These are phyloP conservation scores for Eueremaeus valkanovi DNA, from an alignment of 2,888 invertebrate genomes.

Conservation along the genomic window DNA sequence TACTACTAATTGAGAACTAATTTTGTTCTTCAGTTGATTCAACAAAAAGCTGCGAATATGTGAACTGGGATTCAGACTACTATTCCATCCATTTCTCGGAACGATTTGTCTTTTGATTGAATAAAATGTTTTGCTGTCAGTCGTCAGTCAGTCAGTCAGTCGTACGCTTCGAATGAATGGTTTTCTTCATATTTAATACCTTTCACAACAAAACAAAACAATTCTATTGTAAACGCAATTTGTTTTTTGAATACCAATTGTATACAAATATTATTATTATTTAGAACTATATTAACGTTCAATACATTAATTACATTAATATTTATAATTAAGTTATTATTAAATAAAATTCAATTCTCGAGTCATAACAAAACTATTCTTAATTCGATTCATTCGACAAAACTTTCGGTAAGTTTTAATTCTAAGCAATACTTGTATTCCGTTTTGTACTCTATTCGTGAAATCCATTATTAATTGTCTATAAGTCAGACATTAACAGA, in stretches of 20 bases:
- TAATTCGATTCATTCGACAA: not conserved
- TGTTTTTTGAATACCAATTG: slow-evolving; percentile 28
- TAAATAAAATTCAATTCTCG: not conserved
- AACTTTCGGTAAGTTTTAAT: no score
- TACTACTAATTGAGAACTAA: not conserved
- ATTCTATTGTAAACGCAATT: slow-evolving; percentile 21
- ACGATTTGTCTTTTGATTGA: slow-evolving; percentile 4
- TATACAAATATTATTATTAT: not conserved
- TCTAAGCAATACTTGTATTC: no score
- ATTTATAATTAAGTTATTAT: slow-evolving; percentile 10
- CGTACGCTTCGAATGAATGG: not conserved
- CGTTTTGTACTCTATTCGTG: no score
- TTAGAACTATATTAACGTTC: not conserved
- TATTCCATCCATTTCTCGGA: slow-evolving; percentile 24
- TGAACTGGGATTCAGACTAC: slow-evolving; percentile 60
- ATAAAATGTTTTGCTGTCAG: slow-evolving; percentile 13
- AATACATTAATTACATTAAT: not conserved
- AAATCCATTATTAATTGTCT: no score
- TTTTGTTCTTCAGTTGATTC: slow-evolving; percentile 64
- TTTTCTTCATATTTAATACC: not conserved
- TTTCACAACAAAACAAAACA: not conserved
- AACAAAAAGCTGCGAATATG: slow-evolving; percentile 92
- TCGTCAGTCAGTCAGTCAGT: slow-evolving; percentile 1
- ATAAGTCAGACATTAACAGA: no score
- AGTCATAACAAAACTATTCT: not conserved